phyloP scores from a whole-genome alignment of 2,113 vertebrate species.

The Saguinus imperator region DNA sequence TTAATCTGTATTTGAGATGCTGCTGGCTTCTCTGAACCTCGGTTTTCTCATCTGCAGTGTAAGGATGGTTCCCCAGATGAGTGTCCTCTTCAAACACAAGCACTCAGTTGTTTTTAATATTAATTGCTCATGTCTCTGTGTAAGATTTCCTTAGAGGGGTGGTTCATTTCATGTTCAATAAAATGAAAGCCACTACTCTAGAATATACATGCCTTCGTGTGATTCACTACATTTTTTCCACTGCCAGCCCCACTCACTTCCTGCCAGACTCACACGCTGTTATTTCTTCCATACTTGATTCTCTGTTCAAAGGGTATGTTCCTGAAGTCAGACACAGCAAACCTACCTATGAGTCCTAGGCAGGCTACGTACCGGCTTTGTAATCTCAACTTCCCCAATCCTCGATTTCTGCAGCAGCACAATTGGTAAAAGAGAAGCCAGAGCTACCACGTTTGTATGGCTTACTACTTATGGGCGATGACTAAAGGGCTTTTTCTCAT shows the following conservation, averaged over 20 bases:
- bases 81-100: not conserved
- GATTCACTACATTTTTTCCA: not conserved
- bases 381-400: not conserved
- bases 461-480: not conserved
- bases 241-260: not conserved
- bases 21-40: not conserved
- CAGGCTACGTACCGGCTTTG: not conserved
- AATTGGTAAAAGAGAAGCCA: not conserved
- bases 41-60: not conserved
- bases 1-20: not conserved
- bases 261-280: not conserved
- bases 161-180: not conserved
- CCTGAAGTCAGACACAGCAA: not conserved
- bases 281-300: not conserved
- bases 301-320: not conserved
- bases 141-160: not conserved
- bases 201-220: too few species aligned
- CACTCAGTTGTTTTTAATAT: not conserved
- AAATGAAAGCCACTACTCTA: not conserved
- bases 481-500: not conserved
- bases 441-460: accelerated
- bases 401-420: not conserved
- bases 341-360: not conserved
- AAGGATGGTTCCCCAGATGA: not conserved
- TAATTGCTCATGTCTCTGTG: not conserved